Base-by-base conservation (phyloP, 64 coral and sea anemone species). In the Catalaphyllia jardinei region DNA sequence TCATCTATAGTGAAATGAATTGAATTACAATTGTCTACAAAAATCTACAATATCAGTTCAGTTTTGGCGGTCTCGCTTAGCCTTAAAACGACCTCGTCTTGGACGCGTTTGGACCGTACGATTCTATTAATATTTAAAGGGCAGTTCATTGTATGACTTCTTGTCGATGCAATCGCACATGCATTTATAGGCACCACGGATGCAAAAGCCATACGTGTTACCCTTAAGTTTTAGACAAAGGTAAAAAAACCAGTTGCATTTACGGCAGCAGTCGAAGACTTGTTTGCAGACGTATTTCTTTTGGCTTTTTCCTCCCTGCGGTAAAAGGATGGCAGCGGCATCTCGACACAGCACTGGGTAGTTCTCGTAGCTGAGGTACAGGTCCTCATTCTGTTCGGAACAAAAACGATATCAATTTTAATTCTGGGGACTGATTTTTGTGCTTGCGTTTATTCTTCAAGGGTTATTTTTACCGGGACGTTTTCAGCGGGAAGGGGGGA, bases 211-310 rank as follows among this genome's bases (percentile, higher is more conserved):
- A 81, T 62, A 81, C 1, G 54, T 57, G 22, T 30, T 59, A 10
- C 18, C n/a, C 3, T 0, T 1, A 3, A 30, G 17, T 13, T 22
- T 81, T 15, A 81, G 29, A 29, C 79, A 81, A 33, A 19, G 7
- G 57, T 81, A 81, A 35, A 81, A 81, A 59, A 31, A 0, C 16
- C 27, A 2, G 51, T 81, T 81, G 30, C 79, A 81, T 33, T 62
- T 81, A 7, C 79, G 79, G 79, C 55, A 81, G 57, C 79, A 81
- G 79, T 81, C 79, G 7, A 81, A 81, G 20, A 59, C 60, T 30
- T 81, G 79, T 28, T 81, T 81, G 55, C 79, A 81, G 16, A 81
- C 29, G 28, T 81, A 81, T 57, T 81, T 81, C 79, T 61, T 62
- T 7, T 4, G n/a, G 5, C 8, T 22, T 10, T 69, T 31, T 62